Conservation (phyloP, 2,797 vertebrate genomes). For the Sardinella longiceps region DNA sequence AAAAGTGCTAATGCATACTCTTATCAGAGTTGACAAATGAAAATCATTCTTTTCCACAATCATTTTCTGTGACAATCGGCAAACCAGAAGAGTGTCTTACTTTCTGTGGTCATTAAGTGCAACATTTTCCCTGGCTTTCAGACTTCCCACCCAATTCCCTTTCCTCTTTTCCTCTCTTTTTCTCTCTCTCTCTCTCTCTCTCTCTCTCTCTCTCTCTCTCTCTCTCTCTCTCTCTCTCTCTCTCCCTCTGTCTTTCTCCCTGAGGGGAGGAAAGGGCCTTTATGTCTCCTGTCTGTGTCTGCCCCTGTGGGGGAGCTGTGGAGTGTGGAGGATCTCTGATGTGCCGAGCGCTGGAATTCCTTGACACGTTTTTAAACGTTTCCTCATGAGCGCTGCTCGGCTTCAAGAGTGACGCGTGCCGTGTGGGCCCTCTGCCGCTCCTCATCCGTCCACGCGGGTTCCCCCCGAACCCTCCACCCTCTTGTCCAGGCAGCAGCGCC, state of each 20-base stretch:
- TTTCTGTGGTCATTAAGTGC: slow-evolving; percentile 8
- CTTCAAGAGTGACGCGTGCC: slow-evolving; percentile 33
- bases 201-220: neutral
- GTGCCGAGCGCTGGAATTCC: slow-evolving; percentile 44
- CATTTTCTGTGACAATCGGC: neutral
- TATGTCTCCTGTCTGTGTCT: slow-evolving; percentile 31
- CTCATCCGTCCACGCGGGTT: neutral
- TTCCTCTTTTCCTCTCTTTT: too few species aligned
- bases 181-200: neutral
- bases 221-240: neutral
- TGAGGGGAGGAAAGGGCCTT: slow-evolving; percentile 17
- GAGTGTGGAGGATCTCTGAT: slow-evolving; percentile 35
- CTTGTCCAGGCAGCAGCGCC: neutral
- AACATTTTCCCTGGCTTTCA: slow-evolving; percentile 6
- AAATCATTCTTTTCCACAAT: slow-evolving; percentile 7
- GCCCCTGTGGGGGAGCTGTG: slow-evolving; percentile 31
- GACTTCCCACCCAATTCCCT: neutral
- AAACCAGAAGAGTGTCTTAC: neutral
- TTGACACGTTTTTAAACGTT: slow-evolving; percentile 44
- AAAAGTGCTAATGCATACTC: neutral
- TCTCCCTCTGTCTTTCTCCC: neutral
- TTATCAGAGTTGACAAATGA: neutral
- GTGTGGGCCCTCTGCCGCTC: slow-evolving; percentile 39
- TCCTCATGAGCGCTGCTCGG: slow-evolving; percentile 40
- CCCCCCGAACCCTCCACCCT: neutral